These are phyloP conservation scores for Nothura maculosa DNA, from an alignment of 2,797 vertebrate genomes.

Conservation along the genomic window DNA sequence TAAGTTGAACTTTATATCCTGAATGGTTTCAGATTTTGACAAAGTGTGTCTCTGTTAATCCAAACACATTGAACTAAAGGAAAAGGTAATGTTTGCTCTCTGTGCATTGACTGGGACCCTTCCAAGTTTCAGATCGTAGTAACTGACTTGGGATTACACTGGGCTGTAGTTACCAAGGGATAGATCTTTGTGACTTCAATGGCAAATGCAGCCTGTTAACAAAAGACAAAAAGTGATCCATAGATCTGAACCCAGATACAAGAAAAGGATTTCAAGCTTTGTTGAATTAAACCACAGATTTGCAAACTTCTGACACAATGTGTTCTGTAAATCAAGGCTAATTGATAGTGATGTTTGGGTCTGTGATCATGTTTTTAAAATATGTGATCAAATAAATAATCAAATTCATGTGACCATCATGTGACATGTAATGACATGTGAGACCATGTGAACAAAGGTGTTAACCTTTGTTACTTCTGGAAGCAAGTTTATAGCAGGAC, in stretches of 20 bases:
- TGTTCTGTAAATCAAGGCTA: neutral
- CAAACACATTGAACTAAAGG: neutral
- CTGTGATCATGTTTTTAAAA: neutral
- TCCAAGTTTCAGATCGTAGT: neutral
- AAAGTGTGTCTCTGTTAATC: neutral
- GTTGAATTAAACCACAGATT: neutral
- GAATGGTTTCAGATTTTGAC: neutral
- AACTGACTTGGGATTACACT: neutral
- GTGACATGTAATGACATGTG: too few species aligned
- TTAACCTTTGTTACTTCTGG: neutral
- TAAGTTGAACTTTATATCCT: neutral
- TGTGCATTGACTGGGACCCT: neutral
- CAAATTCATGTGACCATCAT: neutral
- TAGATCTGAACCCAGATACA: fast-evolving
- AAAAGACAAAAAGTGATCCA: neutral
- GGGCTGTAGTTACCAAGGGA: neutral
- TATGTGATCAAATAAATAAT: neutral
- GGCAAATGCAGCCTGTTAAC: neutral
- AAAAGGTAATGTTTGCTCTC: neutral
- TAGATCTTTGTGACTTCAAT: neutral
- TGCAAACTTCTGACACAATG: neutral
- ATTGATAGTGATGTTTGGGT: neutral
- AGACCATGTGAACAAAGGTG: neutral
- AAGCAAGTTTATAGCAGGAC: neutral
- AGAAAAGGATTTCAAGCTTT: neutral